These are phyloP conservation scores for Monopis laevigella DNA, from an alignment of 2,888 invertebrate genomes.

Conservation along the genomic window DNA sequence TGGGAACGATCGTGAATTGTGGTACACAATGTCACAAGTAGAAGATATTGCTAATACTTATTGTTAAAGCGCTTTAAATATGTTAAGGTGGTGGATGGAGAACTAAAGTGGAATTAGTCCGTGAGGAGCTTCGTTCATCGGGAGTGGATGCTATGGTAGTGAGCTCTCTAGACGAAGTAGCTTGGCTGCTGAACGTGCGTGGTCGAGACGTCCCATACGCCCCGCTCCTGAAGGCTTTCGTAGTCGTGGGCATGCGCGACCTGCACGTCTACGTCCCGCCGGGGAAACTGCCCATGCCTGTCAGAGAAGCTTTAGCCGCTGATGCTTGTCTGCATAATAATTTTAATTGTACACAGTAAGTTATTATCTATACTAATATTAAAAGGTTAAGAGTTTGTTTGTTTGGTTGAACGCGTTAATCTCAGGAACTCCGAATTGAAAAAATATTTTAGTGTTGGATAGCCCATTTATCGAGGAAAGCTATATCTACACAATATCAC, in stretches of 20 bases:
- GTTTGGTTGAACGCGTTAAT: no score
- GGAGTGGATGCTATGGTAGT: slow-evolving; percentile 82
- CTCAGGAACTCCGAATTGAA: no score
- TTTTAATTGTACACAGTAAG: slow-evolving; percentile 62
- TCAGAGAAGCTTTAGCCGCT: slow-evolving; percentile 56
- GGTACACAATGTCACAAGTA: no score
- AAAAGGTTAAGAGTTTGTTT: no score
- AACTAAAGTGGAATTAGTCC: slow-evolving; percentile 75
- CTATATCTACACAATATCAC: no score
- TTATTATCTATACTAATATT: slow-evolving; percentile 3
- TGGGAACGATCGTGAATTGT: no score
- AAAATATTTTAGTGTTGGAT: no score
- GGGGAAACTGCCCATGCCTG: slow-evolving; percentile 69
- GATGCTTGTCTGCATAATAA: slow-evolving; percentile 70
- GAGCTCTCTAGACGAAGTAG: slow-evolving; percentile 87
- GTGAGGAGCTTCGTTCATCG: slow-evolving; percentile 68
- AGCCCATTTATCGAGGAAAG: no score
- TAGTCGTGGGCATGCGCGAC: slow-evolving; percentile 71
- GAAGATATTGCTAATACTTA: no score
- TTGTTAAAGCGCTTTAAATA: no score
- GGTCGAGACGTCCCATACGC: slow-evolving; percentile 84
- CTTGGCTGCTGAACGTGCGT: slow-evolving; percentile 90
- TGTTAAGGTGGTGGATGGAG: slow-evolving; percentile 77
- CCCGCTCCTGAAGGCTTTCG: slow-evolving; percentile 82
- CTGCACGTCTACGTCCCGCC: slow-evolving; percentile 77